Base-by-base conservation (phyloP, 2,888 invertebrate species). In the Seira musarum region DNA sequence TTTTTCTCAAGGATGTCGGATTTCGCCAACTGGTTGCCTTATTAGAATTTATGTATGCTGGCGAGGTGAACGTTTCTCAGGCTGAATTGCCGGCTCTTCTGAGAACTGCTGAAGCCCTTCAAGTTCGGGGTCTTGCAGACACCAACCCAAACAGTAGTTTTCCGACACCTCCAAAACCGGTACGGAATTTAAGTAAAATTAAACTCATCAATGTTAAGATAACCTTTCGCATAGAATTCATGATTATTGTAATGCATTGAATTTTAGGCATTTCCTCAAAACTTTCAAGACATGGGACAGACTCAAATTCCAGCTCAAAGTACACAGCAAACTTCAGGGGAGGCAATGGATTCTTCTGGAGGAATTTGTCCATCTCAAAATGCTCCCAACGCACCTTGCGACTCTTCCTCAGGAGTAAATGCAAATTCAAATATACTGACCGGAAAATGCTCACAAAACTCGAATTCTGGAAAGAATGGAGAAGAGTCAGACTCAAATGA, bases 81-180 rank as follows among this genome's bases (percentile, higher is more conserved):
- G 94, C 95, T 91, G 93, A 95, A 90, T 91, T 96, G 90, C 94
- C 95, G 88, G 94, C 94, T 92, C 95, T 96, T 92, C 92, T 96
- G 89, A 95, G 95, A 91, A 96, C 95, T 88, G 96, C 96, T 87
- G 96, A 96, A 91, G 95, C 95, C 87, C 92, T 96, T 90, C 95
- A 96, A 92, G 95, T 94, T 86, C 91, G 95, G 90, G 96, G 95
- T 88, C 92, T 96, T 89, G 95, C 95, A 88, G 95, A 96, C 91
- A 95, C 87, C 13, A 87, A 86, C 8, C 81, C 86, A n/a, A 86
- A 83, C 61, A 86, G 84, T 65, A 80, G 60, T 35, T 65, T 69
- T 64, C 68, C 74, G 1, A 63, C 71, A n/a, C 80, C 81, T 13
- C 82, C 79, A 61, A 79, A 73, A 46, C 82, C 79, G 53, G 71